Percentiles rank a stretch among this genome's conserved stretches.
phyloP scores from a whole-genome alignment of 2,113 vertebrate species.

The Lasiurus cinereus region DNA sequence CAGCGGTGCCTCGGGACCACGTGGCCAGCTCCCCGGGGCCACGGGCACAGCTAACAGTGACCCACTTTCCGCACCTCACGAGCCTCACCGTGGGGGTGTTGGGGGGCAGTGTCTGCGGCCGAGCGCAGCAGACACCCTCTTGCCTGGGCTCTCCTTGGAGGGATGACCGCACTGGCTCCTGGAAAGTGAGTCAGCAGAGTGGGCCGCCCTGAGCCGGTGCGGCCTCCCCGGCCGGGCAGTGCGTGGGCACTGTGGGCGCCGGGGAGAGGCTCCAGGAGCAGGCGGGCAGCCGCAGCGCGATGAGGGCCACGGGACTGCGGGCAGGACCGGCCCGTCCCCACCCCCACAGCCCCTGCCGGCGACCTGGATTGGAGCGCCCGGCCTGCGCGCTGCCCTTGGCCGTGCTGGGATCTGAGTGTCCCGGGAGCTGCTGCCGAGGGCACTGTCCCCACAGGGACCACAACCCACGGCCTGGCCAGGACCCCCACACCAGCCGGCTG shows the following conservation, averaged over 20 bases:
- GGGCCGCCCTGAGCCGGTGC: neutral
- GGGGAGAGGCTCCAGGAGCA: neutral
- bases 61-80: neutral
- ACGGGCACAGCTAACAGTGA: neutral
- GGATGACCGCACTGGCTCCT: neutral
- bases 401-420: too few relatives aligned
- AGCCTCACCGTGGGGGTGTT: neutral
- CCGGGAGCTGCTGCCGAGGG: neutral
- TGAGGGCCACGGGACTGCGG: neutral
- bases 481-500: accelerated
- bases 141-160: neutral
- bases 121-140: neutral
- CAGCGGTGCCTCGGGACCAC: neutral
- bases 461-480: neutral
- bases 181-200: neutral
- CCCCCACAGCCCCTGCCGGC: neutral
- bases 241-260: accelerated
- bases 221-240: accelerated
- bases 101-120: neutral
- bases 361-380: neutral
- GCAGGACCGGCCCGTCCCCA: neutral
- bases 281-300: neutral
- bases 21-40: neutral
- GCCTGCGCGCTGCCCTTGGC: neutral
- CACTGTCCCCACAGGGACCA: neutral